Conservation (phyloP, 2,797 vertebrate genomes). For the Allobates femoralis region DNA sequence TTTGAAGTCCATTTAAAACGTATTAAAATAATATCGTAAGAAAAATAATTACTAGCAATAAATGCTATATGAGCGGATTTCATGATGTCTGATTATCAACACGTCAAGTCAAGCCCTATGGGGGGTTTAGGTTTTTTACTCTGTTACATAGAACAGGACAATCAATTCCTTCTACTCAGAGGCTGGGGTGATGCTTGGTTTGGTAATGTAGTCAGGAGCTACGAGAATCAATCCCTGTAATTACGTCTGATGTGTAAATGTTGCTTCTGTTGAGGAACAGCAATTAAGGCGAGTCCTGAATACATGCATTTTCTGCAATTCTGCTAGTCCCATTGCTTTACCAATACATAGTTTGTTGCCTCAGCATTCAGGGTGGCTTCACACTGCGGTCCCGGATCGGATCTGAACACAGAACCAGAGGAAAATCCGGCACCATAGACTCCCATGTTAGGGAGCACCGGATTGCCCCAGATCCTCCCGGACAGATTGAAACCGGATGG, state of each 20-base stretch:
- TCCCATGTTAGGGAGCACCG: no score
- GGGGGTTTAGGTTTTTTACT: not conserved
- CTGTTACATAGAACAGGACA: not conserved
- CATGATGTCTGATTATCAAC: not conserved
- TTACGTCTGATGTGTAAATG: conserved; percentile 4
- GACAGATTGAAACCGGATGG: no score
- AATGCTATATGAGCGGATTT: not conserved
- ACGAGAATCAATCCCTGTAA: not conserved
- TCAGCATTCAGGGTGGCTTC: no score
- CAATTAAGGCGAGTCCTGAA: not conserved
- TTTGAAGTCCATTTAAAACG: conserved; percentile 32
- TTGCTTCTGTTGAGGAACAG: not conserved
- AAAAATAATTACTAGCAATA: conserved; percentile 41
- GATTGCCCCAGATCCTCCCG: no score
- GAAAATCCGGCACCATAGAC: no score
- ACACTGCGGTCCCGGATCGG: no score
- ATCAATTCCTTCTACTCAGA: not conserved
- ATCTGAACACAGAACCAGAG: no score
- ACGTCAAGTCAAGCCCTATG: not conserved
- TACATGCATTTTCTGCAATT: not conserved
- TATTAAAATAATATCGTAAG: conserved; percentile 24
- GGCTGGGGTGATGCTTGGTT: not conserved
- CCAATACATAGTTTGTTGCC: not conserved
- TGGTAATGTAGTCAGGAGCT: not conserved
- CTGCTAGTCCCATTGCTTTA: not conserved